phyloP scores from a whole-genome alignment of 2,797 vertebrate genomes.

The Takifugu ocellatus region DNA sequence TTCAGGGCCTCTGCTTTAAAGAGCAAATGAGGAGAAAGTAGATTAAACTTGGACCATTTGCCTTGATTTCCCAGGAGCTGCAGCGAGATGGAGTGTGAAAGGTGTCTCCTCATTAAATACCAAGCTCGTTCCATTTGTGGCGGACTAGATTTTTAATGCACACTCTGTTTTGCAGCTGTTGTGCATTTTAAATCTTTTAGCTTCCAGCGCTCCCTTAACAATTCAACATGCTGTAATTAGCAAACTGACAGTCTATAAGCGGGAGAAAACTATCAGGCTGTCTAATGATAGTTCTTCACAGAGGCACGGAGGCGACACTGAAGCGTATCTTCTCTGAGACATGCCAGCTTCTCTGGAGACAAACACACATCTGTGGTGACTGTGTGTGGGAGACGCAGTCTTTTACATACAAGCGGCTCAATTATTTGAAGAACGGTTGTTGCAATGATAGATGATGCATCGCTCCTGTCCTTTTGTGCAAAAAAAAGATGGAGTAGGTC shows the following conservation, averaged over 20 bases:
- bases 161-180: constrained; percentile 30
- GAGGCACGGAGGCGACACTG: constrained; percentile 9
- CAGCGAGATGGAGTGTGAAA: constrained; percentile 25
- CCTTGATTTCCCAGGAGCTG: constrained; percentile 45
- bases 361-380: constrained; percentile 2
- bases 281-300: constrained; percentile 28
- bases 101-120: constrained; percentile 33
- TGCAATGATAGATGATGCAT: too few relatives aligned
- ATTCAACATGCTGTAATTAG: constrained; percentile 51
- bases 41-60: constrained; percentile 28
- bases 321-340: neutral
- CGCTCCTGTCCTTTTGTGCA: too few relatives aligned
- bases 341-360: too few relatives aligned
- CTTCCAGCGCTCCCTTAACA: constrained; percentile 11
- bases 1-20: constrained; percentile 27
- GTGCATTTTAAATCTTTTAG: constrained; percentile 9
- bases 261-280: constrained; percentile 30
- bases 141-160: constrained; percentile 37
- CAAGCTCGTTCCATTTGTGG: constrained; percentile 19
- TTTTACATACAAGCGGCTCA: too few relatives aligned
- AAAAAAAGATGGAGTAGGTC: too few relatives aligned
- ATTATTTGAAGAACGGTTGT: too few relatives aligned
- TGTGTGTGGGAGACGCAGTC: too few relatives aligned
- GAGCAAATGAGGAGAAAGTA: constrained; percentile 17
- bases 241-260: constrained; percentile 10